phyloP scores from a whole-genome alignment of 2,797 vertebrate genomes.

The Microctenopoma lineatum region DNA sequence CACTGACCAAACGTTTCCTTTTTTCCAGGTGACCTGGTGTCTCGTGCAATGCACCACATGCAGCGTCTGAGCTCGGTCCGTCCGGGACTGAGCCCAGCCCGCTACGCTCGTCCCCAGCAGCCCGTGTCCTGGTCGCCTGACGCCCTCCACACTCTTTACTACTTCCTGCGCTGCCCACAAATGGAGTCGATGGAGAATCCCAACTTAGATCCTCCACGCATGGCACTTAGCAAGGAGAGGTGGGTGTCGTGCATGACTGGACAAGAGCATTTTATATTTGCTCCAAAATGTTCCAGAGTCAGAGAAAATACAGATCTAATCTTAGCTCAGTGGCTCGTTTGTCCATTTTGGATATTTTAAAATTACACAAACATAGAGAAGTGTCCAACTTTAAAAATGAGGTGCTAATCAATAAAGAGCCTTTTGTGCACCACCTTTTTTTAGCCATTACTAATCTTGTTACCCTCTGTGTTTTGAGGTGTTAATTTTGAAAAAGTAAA shows the following conservation, averaged over 20 bases:
- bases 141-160: conserved; percentile 98
- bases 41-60: conserved; percentile 98
- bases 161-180: conserved; percentile 97
- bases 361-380: neutral
- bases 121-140: conserved; percentile 96
- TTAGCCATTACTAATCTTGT: neutral
- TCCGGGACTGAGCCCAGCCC: conserved; percentile 89
- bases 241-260: conserved; percentile 59
- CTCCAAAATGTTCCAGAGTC: conserved; percentile 5
- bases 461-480: conserved; percentile 36
- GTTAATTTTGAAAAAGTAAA: conserved; percentile 45
- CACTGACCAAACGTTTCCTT: neutral
- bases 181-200: conserved; percentile 99
- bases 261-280: conserved; percentile 15
- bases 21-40: conserved; percentile 92
- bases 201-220: conserved; percentile 96
- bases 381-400: conserved; percentile 1
- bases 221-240: conserved; percentile 96
- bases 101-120: conserved; percentile 90
- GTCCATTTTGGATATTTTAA: neutral
- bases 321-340: neutral
- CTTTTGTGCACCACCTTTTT: neutral
- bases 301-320: conserved; percentile 39
- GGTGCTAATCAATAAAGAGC: conserved; percentile 9
- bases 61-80: conserved; percentile 90